Evolutionary conservation across 1,140 invertebrate genomes (phyloP).

Genomic region (Pteromalus puparum): DNA sequence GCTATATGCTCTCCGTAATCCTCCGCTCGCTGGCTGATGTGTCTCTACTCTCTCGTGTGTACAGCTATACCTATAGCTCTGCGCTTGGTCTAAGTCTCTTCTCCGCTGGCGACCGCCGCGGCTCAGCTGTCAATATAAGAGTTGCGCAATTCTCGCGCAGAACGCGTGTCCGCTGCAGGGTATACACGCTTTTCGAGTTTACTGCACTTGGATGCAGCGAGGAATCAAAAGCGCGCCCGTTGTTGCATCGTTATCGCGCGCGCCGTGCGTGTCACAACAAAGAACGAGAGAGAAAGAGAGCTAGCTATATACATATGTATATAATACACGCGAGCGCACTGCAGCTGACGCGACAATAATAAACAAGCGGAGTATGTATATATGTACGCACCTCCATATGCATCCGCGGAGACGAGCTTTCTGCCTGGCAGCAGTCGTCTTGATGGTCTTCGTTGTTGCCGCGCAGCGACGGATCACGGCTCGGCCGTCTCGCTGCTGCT

Average conservation of each 20-base stretch:
- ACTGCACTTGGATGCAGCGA: neutral
- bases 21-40: neutral
- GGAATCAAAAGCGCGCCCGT: neutral
- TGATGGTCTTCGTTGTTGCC: conserved; percentile 57
- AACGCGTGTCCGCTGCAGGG: neutral
- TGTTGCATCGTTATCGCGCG: neutral
- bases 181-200: neutral
- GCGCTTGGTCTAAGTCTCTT: neutral
- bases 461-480: conserved; percentile 65
- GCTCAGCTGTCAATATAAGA: neutral
- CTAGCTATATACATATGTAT: neutral
- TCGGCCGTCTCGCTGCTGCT: conserved; percentile 63
- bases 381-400: conserved; percentile 70
- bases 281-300: conserved; percentile 4
- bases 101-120: neutral
- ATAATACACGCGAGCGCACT: neutral
- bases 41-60: no score
- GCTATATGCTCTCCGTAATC: neutral
- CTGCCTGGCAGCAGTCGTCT: conserved; percentile 49
- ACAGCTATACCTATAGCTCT: neutral
- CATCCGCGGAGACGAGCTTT: conserved; percentile 66
- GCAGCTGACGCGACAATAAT: conserved; percentile 26
- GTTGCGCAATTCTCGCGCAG: conserved; percentile 9
- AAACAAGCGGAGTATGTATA: neutral
- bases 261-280: conserved; percentile 3